These are phyloP conservation scores for Mechanitis messenoides DNA, from an alignment of 2,888 invertebrate genomes.

Conservation along the genomic window DNA sequence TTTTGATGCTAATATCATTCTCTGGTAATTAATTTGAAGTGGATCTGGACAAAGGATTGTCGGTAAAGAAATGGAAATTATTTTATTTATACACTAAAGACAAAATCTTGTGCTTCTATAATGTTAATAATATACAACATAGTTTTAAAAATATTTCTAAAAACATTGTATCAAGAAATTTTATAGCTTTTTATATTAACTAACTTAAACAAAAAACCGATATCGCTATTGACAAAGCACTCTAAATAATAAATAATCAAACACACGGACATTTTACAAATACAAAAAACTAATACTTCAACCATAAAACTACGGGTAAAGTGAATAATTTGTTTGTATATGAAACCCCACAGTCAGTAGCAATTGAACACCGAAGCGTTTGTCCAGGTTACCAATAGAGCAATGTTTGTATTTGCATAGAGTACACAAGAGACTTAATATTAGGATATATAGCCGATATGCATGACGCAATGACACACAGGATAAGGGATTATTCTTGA, in stretches of 20 bases:
- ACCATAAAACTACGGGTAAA: too few species aligned
- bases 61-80: background rate
- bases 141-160: too few species aligned
- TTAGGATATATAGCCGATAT: conserved; percentile 4
- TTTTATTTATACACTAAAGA: too few species aligned
- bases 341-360: conserved; percentile 5
- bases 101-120: too few species aligned
- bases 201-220: too few species aligned
- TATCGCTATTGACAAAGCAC: too few species aligned
- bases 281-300: too few species aligned
- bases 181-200: too few species aligned
- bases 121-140: too few species aligned
- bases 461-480: background rate
- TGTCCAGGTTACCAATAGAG: conserved; percentile 17
- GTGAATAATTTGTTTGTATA: background rate
- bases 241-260: too few species aligned
- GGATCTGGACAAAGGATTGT: background rate
- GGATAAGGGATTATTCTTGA: background rate
- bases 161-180: too few species aligned
- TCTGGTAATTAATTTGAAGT: background rate
- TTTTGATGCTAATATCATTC: conserved; percentile 20
- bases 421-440: conserved; percentile 15
- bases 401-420: conserved; percentile 21
- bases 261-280: too few species aligned
- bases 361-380: conserved; percentile 13